Conservation (phyloP, 2,888 invertebrate genomes). For the Pemphredon lugubris region DNA sequence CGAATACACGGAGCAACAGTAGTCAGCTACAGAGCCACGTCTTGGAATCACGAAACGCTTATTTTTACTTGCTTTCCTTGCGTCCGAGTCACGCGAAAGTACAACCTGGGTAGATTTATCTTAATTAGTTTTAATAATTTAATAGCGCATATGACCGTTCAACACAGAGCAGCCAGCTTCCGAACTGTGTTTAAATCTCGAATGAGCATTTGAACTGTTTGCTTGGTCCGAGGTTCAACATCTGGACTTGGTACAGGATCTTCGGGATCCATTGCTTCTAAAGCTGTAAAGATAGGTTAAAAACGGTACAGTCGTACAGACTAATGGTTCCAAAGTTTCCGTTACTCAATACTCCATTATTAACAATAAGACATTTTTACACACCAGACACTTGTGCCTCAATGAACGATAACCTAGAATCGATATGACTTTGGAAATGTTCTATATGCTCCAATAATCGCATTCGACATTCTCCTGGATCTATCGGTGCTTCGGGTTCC, state of each 20-base stretch:
- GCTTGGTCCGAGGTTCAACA: slow-evolving; percentile 86
- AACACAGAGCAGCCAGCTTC: slow-evolving; percentile 84
- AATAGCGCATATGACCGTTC: too few species aligned
- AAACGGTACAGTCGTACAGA: background rate
- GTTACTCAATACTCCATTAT: too few species aligned
- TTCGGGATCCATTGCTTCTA: slow-evolving; percentile 85
- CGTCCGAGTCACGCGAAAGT: too few species aligned
- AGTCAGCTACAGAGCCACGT: too few species aligned
- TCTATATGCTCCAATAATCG: slow-evolving; percentile 90
- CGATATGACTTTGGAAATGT: slow-evolving; percentile 88
- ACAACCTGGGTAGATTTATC: too few species aligned
- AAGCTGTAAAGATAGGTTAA: slow-evolving; percentile 76
- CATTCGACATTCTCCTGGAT: slow-evolving; percentile 89
- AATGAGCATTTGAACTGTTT: slow-evolving; percentile 88
- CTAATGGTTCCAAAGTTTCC: too few species aligned
- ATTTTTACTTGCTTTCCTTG: too few species aligned
- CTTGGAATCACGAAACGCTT: too few species aligned
- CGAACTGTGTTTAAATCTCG: slow-evolving; percentile 88
- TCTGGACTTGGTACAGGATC: slow-evolving; percentile 84
- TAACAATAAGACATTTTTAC: slow-evolving; percentile 11
- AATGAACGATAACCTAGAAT: slow-evolving; percentile 87
- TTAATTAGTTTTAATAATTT: too few species aligned
- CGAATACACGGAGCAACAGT: too few species aligned
- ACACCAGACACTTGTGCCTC: slow-evolving; percentile 89
- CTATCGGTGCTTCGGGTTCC: slow-evolving; percentile 91